A percentile compares a stretch with the other conserved stretches of the same genome.
These are phyloP conservation scores for Eilema caniola DNA, from an alignment of 2,888 invertebrate genomes.

Conservation along the genomic window DNA sequence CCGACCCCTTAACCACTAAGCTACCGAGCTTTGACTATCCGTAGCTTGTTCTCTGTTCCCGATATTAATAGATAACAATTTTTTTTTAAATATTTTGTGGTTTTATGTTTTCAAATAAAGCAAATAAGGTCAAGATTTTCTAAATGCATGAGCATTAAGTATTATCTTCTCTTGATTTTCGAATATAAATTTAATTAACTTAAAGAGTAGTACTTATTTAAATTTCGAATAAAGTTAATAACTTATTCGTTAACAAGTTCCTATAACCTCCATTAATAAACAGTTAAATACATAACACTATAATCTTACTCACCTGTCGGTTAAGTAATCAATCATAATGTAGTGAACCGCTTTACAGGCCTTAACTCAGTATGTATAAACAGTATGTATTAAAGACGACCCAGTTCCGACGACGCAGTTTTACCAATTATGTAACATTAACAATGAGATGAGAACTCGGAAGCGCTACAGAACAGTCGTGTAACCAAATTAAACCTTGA, in stretches of 20 bases:
- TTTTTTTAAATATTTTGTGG: no score
- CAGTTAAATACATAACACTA: conserved; percentile 11
- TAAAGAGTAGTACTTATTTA: neutral
- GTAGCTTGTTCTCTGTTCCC: neutral
- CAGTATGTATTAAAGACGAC: conserved; percentile 11
- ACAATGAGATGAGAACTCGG: conserved; percentile 62
- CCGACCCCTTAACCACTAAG: no score
- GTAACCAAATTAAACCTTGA: conserved; percentile 63
- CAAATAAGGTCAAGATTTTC: neutral
- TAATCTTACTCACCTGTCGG: conserved; percentile 18
- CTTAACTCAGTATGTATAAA: conserved; percentile 29
- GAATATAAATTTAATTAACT: conserved; percentile 1
- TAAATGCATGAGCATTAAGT: neutral
- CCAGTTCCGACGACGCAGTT: conserved; percentile 45
- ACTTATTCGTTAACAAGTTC: conserved; percentile 30
- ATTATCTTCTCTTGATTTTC: neutral
- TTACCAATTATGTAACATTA: conserved; percentile 59
- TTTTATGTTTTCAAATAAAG: neutral
- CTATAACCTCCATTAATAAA: conserved; percentile 28
- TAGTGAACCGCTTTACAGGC: conserved; percentile 26
- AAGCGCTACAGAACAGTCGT: conserved; percentile 57
- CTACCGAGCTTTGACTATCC: no score
- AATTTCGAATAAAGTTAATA: conserved; percentile 28
- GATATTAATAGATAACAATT: no score
- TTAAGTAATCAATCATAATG: conserved; percentile 35